phyloP scores from a whole-genome alignment of 2,797 vertebrate species.

The Valencia hispanica region DNA sequence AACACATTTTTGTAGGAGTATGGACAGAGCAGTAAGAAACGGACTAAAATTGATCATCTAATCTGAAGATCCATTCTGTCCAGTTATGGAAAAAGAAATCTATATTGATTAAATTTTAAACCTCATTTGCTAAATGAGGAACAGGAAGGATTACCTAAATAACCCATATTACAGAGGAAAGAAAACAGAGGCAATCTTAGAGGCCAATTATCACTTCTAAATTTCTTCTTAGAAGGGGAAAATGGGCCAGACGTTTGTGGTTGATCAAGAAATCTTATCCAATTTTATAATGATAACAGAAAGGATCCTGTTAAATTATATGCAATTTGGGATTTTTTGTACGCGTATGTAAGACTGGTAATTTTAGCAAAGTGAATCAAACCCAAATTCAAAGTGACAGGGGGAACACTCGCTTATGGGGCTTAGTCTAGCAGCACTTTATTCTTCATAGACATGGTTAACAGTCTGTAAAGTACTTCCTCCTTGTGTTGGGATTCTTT shows the following conservation, averaged over 20 bases:
- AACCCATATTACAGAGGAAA: neutral
- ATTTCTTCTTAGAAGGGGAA: neutral
- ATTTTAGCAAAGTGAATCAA: neutral
- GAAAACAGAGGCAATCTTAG: neutral
- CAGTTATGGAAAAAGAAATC: neutral
- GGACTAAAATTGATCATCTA: neutral
- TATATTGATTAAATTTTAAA: too few species aligned
- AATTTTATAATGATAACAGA: neutral
- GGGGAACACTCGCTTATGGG: neutral
- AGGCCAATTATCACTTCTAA: neutral
- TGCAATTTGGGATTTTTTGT: neutral
- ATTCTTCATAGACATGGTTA: neutral
- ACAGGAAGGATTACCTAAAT: neutral
- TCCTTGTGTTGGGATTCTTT: slow-evolving; percentile 1
- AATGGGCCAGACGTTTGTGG: neutral
- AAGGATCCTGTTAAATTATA: too few species aligned
- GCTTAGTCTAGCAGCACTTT: neutral
- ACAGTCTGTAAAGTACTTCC: neutral
- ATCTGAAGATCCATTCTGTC: neutral
- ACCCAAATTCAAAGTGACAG: neutral
- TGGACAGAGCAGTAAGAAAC: neutral
- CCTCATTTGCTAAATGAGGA: slow-evolving; percentile 2
- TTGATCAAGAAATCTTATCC: neutral
- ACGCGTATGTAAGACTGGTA: neutral
- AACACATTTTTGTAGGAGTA: neutral